Base-by-base conservation (phyloP, 2,888 invertebrate species). In the Parnassius mnemosyne region DNA sequence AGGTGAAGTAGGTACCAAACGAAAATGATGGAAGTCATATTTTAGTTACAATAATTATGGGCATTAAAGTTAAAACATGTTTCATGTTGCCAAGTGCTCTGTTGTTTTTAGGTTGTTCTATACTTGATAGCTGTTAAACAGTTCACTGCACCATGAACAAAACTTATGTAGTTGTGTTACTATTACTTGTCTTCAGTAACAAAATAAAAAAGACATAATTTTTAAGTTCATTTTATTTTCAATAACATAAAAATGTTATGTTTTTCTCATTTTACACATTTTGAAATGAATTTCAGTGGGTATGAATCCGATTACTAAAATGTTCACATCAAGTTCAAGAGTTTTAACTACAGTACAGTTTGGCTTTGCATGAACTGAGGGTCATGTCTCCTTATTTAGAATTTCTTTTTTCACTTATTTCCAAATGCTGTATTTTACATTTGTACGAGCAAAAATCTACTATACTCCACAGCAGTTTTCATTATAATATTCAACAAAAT, bases 161-260 rank as follows among this genome's bases (percentile, higher is more conserved):
- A 34, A 34, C 0, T 7, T 5, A 25, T 34, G 34, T 34, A 34
- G 34, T 34, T 5, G 5, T 34, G 7, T 34, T 5, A 34, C 34
- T 3, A 25, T 3, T 25, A 34, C 34, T 7, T 34, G 34, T 34
- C 34, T 34, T 34, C 5, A 34, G 34, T 34, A 34, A 34, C 7
- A 34, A 65, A 72, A 70, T 69, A 66, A 73, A 71, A 71, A 62
- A 61, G 16, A 25, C 11, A 64, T 87, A 86, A 87, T 90, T 90
- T 91, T 90, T 89, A 87, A 80, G 84, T 86, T 90, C 88, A 86
- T 91, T 92, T 92, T 92, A 92, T 92, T 92, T 91, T 91, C 86
- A 92, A 92, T 92, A 92, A 92, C 92, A 92, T 92, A 92, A 92
- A 92, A 92, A 92, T 92, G 92, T 92, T 92, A 92, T 85, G 81